Conservation (phyloP, 53 echinoderm and acorn worm genomes). For the Astropecten irregularis region DNA sequence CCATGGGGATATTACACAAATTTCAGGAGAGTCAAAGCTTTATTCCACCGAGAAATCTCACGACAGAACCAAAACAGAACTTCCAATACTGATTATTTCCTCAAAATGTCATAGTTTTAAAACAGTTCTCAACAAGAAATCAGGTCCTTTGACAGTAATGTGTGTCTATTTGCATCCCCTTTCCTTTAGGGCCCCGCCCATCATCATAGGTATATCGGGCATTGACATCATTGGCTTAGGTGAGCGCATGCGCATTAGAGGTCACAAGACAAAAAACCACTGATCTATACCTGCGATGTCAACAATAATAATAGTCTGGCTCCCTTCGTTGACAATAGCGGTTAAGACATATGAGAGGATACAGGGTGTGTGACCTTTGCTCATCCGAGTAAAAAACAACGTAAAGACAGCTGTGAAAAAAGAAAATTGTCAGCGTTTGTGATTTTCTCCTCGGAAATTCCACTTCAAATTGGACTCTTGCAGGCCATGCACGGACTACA, state of each 20-base stretch:
- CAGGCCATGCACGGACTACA: conserved; percentile 47
- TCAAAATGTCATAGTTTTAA: no score
- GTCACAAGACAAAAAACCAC: conserved; percentile 38
- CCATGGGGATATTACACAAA: no score
- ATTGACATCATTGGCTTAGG: not conserved
- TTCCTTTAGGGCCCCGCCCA: not conserved
- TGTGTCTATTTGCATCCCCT: no score
- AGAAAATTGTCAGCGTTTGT: not conserved
- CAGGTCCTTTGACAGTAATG: no score
- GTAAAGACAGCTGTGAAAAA: conserved; percentile 34
- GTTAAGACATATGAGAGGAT: not conserved
- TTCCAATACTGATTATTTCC: no score
- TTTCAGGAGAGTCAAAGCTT: no score
- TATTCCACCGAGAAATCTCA: no score
- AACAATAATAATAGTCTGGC: conserved; percentile 50
- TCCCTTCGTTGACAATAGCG: not conserved
- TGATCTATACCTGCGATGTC: conserved; percentile 31
- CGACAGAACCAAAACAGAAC: no score
- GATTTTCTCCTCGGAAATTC: not conserved
- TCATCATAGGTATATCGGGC: not conserved
- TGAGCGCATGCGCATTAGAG: conserved; percentile 27
- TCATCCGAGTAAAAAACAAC: not conserved
- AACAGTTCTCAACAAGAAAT: no score
- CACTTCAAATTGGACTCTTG: not conserved
- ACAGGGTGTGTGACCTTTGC: not conserved